Evolutionary conservation across 2,888 invertebrate species (phyloP), one percentile per base, ranked within the genome.

Genomic region (Microdon myrmicae): DNA sequence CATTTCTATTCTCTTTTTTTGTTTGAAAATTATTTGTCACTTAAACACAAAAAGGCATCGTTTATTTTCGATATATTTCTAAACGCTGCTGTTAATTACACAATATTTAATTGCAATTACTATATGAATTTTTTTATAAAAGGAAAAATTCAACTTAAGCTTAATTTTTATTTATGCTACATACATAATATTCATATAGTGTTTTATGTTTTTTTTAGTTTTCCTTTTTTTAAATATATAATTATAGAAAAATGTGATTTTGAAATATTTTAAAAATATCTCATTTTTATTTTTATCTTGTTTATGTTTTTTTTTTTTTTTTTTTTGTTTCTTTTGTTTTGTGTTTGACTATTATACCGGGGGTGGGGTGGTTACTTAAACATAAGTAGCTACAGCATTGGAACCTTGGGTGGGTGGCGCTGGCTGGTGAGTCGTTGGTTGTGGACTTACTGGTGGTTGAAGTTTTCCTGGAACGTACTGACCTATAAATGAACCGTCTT

Each of bases 401-500:
- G 68, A 68, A 73, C 83, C 83, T 71, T 81, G 82, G 69, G 79
- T 77, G 71, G 80, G 76, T 67, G 81, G 74, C 68, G 82, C 79
- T 80, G 72, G 72, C 70, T 75, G 74, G 68, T 78, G 78, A 55
- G 76, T 68, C 9, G 71, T 59, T 35, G 78, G 78, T 56, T 79
- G 79, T 70, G 80, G 80, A 72, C 83, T 83, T 17, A 79, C 80
- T 56, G 83, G 81, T 58, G 87, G 85, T 74, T 85, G 87, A 74
- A 88, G 84, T 74, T 87, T 89, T 70, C 89, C 90, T 55, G 91
- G 91, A 75, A 95, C 95, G 81, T 96, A 96, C 82, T 95, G 95
- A 35, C 96, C 96, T 80, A 96, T 96, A 82, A 96, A 96, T 67
- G 96, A 96, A 37, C 96, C 96, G 82, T 96, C 96, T 83, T 96